phyloP scores from a whole-genome alignment of 2,113 vertebrate genomes.

The Eonycteris spelaea region DNA sequence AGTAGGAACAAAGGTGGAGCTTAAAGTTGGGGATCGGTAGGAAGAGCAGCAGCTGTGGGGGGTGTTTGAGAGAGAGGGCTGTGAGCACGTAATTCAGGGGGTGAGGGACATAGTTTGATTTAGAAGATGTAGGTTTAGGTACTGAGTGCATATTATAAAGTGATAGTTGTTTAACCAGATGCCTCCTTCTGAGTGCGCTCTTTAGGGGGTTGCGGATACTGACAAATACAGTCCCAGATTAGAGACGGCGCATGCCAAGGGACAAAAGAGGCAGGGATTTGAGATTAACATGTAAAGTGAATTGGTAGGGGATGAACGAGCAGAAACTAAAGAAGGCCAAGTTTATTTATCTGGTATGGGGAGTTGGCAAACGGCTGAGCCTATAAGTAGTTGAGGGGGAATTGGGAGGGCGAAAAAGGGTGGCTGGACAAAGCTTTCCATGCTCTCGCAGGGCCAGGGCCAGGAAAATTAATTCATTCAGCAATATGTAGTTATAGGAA shows the following conservation, averaged over 20 bases:
- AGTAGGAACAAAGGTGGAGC: background rate
- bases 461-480: background rate
- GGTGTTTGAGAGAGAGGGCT: background rate
- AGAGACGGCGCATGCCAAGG: background rate
- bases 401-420: background rate
- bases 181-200: too few species aligned
- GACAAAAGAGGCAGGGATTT: background rate
- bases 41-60: background rate
- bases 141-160: background rate
- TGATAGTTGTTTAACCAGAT: background rate
- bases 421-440: background rate
- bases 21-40: background rate
- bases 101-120: rapidly evolving
- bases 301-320: background rate
- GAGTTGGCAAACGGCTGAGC: background rate
- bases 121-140: background rate
- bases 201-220: background rate
- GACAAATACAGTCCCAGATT: background rate
- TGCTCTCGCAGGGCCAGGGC: background rate
- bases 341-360: background rate
- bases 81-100: background rate
- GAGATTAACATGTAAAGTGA: too few species aligned
- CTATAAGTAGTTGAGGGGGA: background rate
- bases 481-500: background rate
- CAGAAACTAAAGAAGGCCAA: background rate